Evolutionary conservation across 2,888 invertebrate species (phyloP), one percentile per base, ranked within the genome.

Genomic region (Hanleya hanleyi): DNA sequence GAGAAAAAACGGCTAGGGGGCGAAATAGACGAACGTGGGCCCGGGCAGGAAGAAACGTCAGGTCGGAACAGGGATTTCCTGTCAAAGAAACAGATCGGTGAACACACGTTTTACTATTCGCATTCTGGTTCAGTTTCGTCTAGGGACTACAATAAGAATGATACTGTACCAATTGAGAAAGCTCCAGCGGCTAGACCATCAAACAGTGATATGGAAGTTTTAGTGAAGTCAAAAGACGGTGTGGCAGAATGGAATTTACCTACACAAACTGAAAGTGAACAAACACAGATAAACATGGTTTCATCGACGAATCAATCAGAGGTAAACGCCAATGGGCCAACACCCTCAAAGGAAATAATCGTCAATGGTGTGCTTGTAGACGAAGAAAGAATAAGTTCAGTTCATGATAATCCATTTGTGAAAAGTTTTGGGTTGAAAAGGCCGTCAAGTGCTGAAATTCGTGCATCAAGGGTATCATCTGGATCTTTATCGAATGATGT

Each of bases 321-420:
- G 29, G 57, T 57, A 4, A 57, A 57, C 26, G 22, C 57, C 15
- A 57, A 57, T 57, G 57, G 57, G 4, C 7, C 22, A 9, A 22
- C 57, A 29, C 22, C 57, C 57, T 57, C 57, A 4, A 15, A 15
- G 26, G 29, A 18, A 1, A 29, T 32, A 29, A 26, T 57, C 15
- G 32, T 57, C 12, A 57, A 67, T 22, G 68, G 62, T 22, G 71
- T n/a, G 4, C 50, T 62, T 15, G 72, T 67, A 22, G 67, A 70
- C n/a, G 70, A 67, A 62, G 77, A 76, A 50, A 70, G 71, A 26
- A 74, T 80, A 29, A 67, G 65, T 26, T 78, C 80, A 0, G 71
- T 78, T n/a, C 71, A 70, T 36, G 75, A 78, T 57, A 77, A 77
- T 67, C 77, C 77, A 6, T 80, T 80, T 61, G 73, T 79, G 38